Conservation (phyloP, 35 echinoderm and acorn worm species). For the Amphiura filiformis region DNA sequence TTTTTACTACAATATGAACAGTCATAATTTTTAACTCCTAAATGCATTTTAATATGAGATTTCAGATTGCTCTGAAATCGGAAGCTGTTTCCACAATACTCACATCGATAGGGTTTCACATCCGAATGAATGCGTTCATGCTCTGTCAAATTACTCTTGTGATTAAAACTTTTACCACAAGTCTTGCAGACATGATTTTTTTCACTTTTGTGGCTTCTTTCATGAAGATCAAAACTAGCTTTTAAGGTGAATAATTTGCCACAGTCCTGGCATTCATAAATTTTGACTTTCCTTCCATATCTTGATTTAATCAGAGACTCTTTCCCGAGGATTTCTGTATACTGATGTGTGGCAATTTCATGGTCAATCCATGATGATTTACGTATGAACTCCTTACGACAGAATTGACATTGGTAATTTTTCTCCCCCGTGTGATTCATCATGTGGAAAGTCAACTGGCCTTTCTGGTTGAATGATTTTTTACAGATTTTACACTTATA, state of each 20-base stretch:
- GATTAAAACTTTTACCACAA: background rate
- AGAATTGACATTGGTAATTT: background rate
- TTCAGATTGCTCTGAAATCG: background rate
- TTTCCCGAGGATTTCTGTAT: no score
- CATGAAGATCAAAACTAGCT: background rate
- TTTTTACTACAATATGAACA: background rate
- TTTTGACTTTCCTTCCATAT: background rate
- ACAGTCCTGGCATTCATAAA: background rate
- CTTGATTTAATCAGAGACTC: no score
- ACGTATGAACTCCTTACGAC: background rate
- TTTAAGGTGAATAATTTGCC: background rate
- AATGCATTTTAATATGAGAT: background rate
- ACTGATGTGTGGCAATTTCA: background rate
- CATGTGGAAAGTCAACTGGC: background rate
- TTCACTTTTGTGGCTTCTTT: background rate
- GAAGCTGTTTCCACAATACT: slow-evolving; percentile 7
- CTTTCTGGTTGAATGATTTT: background rate
- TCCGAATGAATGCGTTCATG: background rate
- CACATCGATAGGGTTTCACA: background rate
- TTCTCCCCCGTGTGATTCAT: background rate
- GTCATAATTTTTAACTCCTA: background rate
- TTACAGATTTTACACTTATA: background rate
- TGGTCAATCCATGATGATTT: background rate
- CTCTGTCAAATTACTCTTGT: background rate
- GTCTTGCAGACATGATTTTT: background rate